Evolutionary conservation across 1,140 invertebrate species (phyloP), one percentile per base, ranked within the genome.

Genomic region (Trachymyrmex cornetzi): DNA sequence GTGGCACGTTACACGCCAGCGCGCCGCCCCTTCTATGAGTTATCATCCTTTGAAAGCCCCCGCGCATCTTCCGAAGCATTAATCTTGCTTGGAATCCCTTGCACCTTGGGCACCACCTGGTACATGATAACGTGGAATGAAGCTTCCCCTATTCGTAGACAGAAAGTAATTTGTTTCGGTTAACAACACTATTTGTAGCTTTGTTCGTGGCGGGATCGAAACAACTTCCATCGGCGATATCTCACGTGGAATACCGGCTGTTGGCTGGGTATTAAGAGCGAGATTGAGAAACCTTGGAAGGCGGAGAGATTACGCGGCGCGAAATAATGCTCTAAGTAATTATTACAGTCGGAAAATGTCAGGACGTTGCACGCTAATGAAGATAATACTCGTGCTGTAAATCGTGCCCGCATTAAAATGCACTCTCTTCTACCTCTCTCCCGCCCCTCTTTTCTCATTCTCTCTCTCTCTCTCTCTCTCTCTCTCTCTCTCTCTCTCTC

Each of bases 41-140:
- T 88, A 90, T 90, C 89, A 88, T 90, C 89, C 64, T 90, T 90
- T 86, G 89, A 88, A 88, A 90, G 77, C 77, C 75, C 77, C 57
- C 80, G 87, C 85, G 75, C 87, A 84, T 91, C 89, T 88, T 90
- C 82, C 89, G 77, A 79, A 88, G 72, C 90, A 91, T 91, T 90
- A 90, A 91, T 91, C 90, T 91, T 90, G 50, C 87, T 61, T 53
- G 81, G 88, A 90, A 90, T 90, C 88, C 88, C 79, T 69, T 89
- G 88, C 88, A 74, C 85, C 64, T 74, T 72, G 71, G 64, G 50
- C 53, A 34, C 53, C 77, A 66, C 74, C 57, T 64, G 67, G 75
- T 84, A 74, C 88, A 87, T 59, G 88, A 90, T 86, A 86, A 71
- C 82, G 27, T 77, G 84, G 57, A 77, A 89, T 86, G 61, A 86